Conservation (phyloP, 2,888 invertebrate species). For the Ferrisia virgata region DNA sequence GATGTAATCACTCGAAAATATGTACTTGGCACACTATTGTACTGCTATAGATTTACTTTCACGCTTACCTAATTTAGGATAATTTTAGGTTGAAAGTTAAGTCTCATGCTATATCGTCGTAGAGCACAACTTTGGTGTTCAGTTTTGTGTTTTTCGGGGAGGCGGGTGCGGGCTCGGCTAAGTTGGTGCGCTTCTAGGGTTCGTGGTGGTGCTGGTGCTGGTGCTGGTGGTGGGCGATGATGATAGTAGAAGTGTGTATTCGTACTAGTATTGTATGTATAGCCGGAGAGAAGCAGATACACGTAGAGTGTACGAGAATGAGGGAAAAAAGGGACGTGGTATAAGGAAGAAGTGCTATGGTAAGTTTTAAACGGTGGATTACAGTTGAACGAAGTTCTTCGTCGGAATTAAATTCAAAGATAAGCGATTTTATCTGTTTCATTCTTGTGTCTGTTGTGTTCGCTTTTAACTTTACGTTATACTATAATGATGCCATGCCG, state of each 20-base stretch:
- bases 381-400: conserved; percentile 34
- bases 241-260: background rate
- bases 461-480: conserved; percentile 17
- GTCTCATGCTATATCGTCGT: too few species aligned
- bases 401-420: conserved; percentile 39
- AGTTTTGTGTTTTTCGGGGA: conserved; percentile 24
- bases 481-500: too few species aligned
- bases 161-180: too few species aligned
- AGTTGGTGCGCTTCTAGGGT: too few species aligned
- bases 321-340: too few species aligned
- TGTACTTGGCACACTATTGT: conserved; percentile 33
- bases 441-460: conserved; percentile 10
- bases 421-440: conserved; percentile 36
- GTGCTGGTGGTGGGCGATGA: too few species aligned
- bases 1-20: conserved; percentile 33
- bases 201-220: too few species aligned
- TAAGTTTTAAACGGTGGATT: conserved; percentile 31
- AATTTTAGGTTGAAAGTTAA: conserved; percentile 39
- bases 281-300: background rate
- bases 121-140: conserved; percentile 10
- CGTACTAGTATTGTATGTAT: too few species aligned
- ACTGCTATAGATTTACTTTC: conserved; percentile 37
- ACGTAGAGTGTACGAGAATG: background rate
- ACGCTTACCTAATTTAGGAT: conserved; percentile 40
- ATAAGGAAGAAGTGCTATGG: background rate